A percentile compares a stretch with the other conserved stretches of the same genome.
phyloP scores from a whole-genome alignment of 1,140 invertebrate genomes.

The Megalopta genalis region DNA sequence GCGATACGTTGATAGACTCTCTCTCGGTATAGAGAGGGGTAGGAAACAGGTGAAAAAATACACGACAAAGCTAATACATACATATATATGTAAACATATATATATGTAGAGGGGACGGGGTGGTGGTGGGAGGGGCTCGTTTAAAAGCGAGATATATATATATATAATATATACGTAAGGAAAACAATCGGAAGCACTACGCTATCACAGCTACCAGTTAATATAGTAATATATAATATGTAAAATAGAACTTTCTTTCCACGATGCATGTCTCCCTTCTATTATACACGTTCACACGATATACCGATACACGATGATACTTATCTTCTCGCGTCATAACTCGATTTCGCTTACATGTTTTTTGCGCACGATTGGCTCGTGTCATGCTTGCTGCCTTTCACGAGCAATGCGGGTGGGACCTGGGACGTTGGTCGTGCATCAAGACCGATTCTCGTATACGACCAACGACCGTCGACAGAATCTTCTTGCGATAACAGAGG shows the following conservation, averaged over 20 bases:
- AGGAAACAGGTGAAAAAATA: slow-evolving; percentile 3
- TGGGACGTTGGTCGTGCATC: too few species aligned
- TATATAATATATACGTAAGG: background rate
- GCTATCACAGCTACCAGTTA: slow-evolving; percentile 17
- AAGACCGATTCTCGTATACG: too few species aligned
- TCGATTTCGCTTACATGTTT: background rate
- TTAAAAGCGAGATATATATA: slow-evolving; percentile 17
- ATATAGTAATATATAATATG: too few species aligned
- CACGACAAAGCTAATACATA: slow-evolving; percentile 29
- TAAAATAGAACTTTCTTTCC: slow-evolving; percentile 19
- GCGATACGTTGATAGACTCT: slow-evolving; percentile 5
- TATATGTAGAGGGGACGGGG: background rate
- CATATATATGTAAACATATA: too few species aligned
- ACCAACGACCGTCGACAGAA: too few species aligned
- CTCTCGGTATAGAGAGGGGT: background rate
- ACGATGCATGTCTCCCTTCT: slow-evolving; percentile 45
- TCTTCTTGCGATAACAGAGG: too few species aligned
- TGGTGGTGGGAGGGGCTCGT: background rate
- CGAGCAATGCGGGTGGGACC: too few species aligned
- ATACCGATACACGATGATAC: slow-evolving; percentile 38
- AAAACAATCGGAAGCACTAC: slow-evolving; percentile 40
- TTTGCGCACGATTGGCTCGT: too few species aligned
- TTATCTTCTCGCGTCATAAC: slow-evolving; percentile 29
- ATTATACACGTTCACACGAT: slow-evolving; percentile 41
- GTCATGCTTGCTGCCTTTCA: too few species aligned